Evolutionary conservation across 2,888 invertebrate genomes (phyloP), one percentile per base, ranked within the genome.

Genomic region (Melikaiella ostensackeni): DNA sequence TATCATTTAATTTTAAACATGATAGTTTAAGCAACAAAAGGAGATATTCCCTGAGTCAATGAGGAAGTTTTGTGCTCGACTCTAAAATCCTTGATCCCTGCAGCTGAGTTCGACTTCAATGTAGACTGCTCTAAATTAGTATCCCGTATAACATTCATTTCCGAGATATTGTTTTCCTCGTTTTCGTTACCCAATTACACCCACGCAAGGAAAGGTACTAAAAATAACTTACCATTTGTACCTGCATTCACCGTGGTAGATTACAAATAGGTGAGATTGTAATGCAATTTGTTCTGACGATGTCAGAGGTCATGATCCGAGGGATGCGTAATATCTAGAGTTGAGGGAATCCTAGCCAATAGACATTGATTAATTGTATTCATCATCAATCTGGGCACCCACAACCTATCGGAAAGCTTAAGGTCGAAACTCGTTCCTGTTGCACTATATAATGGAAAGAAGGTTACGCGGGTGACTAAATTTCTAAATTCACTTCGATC

Each of bases 151-250:
- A 27, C 13, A 42, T 38, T 30, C 19, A 27, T 64, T 30, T 63
- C 46, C 21, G 38, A 57, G 21, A 55, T 50, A 61, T 74, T 64
- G 19, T 73, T 74, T 19, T 24, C 30, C 19, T 46, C 30, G 57
- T 62, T 66, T 38, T 77, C 63, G 62, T 63, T 66, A 75, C 75
- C 46, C 33, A 80, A 75, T 77, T 73, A 79, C 74, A 46, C 70
- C 70, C 50, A 70, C 70, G 50, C 50, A 55, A 70, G 27, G 42
- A 27, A 30, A 46, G 27, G 50, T 6, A 13, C 70, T 70, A 50
- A 70, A 70, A 70, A 70, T 70, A 70, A 42, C 27, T 70, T 9
- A 30, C 19, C 30, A n/a, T 33, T 70, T 70, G 50, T 50, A 70
- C 50, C 70, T 70, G 50, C 30, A 70, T 50, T 70, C 13, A 50